Conservation (phyloP, 2,888 invertebrate species). For the Andrena marginata region DNA sequence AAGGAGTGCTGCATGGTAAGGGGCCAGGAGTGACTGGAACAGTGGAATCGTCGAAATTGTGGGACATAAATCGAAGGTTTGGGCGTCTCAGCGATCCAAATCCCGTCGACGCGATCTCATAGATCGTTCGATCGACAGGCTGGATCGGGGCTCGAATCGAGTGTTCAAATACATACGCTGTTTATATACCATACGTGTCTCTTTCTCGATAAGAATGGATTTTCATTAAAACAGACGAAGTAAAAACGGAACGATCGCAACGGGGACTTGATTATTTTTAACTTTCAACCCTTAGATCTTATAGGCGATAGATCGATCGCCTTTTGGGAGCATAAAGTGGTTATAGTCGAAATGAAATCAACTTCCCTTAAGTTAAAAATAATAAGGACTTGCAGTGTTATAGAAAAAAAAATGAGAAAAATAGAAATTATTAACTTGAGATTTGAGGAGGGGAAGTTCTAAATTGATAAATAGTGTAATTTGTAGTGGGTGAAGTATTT, state of each 20-base stretch:
- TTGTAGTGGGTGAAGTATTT: neutral
- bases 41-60: constrained; percentile 14
- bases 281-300: neutral
- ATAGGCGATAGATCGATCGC: no score
- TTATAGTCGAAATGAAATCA: neutral
- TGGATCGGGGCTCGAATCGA: constrained; percentile 39
- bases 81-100: constrained; percentile 17
- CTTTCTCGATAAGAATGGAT: constrained; percentile 48
- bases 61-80: neutral
- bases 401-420: neutral
- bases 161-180: constrained; percentile 46
- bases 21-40: constrained; percentile 1
- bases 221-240: constrained; percentile 53
- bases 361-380: neutral
- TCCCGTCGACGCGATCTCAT: neutral
- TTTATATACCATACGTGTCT: constrained; percentile 46
- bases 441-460: no score
- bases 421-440: no score
- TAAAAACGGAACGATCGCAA: constrained; percentile 37
- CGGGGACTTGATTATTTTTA: constrained; percentile 7
- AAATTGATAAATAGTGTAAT: neutral
- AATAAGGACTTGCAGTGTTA: neutral
- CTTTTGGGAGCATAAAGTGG: neutral
- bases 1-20: constrained; percentile 12
- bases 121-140: constrained; percentile 16